Evolutionary conservation across 2,888 invertebrate species (phyloP).

Genomic region (Cremastobaeus sp.): DNA sequence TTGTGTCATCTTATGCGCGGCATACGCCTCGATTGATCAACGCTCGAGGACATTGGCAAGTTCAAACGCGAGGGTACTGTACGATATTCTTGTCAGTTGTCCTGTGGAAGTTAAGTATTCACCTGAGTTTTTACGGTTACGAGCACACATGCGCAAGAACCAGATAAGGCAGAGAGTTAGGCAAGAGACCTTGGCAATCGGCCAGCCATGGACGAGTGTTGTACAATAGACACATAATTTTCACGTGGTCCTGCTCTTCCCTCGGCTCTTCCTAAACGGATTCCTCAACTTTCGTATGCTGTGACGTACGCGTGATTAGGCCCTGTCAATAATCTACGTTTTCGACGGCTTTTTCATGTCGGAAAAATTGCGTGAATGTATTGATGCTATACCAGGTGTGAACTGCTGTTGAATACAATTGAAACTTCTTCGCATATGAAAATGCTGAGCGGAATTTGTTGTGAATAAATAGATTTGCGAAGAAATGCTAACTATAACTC

Average conservation of each 20-base stretch:
- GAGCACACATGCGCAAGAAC: slow-evolving; percentile 37
- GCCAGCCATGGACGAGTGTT: slow-evolving; percentile 72
- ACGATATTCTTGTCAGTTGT: slow-evolving; percentile 28
- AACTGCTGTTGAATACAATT: no score
- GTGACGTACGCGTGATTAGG: no score
- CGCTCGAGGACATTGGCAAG: slow-evolving; percentile 64
- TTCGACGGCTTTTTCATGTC: no score
- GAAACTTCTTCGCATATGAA: no score
- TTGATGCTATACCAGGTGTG: no score
- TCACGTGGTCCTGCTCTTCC: slow-evolving; percentile 38
- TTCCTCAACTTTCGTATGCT: no score
- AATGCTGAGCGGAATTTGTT: no score
- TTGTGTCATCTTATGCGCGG: slow-evolving; percentile 64
- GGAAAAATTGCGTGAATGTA: no score
- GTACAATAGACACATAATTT: slow-evolving; percentile 67
- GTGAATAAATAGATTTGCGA: no score
- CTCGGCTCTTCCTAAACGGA: no score
- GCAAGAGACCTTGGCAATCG: slow-evolving; percentile 73
- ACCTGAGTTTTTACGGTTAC: slow-evolving; percentile 48
- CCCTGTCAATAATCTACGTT: no score
- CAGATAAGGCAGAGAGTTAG: slow-evolving; percentile 61
- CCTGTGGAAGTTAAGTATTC: slow-evolving; percentile 41
- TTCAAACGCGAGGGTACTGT: slow-evolving; percentile 53
- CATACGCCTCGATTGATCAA: slow-evolving; percentile 69
- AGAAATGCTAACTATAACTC: no score